A percentile compares a stretch with the other conserved stretches of the same genome.
These are phyloP conservation scores for Steatornis caripensis DNA, from an alignment of 2,113 vertebrate genomes.

Conservation along the genomic window DNA sequence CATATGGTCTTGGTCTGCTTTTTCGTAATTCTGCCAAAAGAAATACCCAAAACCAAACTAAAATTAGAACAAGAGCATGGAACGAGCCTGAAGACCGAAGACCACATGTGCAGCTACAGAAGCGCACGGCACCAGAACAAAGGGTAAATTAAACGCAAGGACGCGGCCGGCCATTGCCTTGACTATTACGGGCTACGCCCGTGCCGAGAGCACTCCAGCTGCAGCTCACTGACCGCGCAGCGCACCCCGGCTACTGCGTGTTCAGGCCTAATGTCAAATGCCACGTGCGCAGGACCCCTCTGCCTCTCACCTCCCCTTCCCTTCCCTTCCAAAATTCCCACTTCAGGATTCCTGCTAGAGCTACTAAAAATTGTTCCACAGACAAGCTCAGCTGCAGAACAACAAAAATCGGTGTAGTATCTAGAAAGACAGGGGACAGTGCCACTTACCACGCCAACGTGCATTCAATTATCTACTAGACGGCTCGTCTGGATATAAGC, in stretches of 20 bases:
- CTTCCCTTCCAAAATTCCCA: not conserved
- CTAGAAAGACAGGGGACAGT: not conserved
- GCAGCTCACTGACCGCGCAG: too few relatives aligned
- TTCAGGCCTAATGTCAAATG: too few relatives aligned
- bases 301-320: not conserved
- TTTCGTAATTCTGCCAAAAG: constrained; percentile 69
- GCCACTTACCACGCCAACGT: fast-evolving
- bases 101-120: not conserved
- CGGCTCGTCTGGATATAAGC: not conserved
- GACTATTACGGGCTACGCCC: too few relatives aligned
- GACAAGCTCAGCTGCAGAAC: not conserved
- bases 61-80: not conserved
- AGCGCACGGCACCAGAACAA: not conserved
- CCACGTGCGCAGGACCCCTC: fast-evolving
- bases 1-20: constrained; percentile 79
- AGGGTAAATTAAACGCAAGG: too few relatives aligned
- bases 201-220: not conserved
- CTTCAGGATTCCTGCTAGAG: not conserved
- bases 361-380: too few relatives aligned
- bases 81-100: not conserved
- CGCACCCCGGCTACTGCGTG: too few relatives aligned
- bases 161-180: not conserved
- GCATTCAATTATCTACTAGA: too few relatives aligned
- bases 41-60: not conserved
- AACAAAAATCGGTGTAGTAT: not conserved